Conservation (phyloP, 2,113 vertebrate genomes). For the Ploceus nigricollis region DNA sequence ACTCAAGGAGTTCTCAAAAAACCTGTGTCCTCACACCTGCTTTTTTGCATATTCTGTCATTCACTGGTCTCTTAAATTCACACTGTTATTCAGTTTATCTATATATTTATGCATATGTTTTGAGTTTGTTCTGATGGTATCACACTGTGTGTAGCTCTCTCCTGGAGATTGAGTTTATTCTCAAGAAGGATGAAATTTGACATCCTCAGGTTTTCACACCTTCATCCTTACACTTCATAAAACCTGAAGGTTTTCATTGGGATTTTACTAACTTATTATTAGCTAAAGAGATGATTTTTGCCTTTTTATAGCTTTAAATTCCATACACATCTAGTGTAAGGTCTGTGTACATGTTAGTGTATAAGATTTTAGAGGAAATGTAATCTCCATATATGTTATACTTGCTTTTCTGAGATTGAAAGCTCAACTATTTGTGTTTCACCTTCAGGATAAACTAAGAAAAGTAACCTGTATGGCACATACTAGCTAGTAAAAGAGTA, state of each 20-base stretch:
- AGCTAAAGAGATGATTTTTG: background rate
- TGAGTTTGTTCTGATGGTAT: background rate
- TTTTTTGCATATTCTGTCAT: background rate
- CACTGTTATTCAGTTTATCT: background rate
- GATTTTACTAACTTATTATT: background rate
- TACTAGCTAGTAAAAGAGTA: background rate
- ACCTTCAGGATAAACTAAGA: background rate
- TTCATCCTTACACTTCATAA: background rate
- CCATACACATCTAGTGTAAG: background rate
- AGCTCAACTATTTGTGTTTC: background rate
- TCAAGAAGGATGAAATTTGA: background rate
- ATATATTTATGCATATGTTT: background rate
- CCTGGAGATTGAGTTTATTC: background rate
- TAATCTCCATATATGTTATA: background rate
- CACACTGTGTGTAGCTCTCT: background rate
- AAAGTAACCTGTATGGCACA: background rate
- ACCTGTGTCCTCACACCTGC: fast-evolving
- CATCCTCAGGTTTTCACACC: background rate
- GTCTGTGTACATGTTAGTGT: fast-evolving
- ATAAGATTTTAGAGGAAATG: background rate
- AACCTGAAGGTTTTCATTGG: background rate
- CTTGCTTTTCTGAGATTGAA: background rate
- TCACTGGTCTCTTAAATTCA: background rate
- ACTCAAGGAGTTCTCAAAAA: background rate
- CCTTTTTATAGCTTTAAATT: background rate